Base-by-base conservation (phyloP, 2,113 vertebrate species). In the Dicerorhinus sumatrensis region DNA sequence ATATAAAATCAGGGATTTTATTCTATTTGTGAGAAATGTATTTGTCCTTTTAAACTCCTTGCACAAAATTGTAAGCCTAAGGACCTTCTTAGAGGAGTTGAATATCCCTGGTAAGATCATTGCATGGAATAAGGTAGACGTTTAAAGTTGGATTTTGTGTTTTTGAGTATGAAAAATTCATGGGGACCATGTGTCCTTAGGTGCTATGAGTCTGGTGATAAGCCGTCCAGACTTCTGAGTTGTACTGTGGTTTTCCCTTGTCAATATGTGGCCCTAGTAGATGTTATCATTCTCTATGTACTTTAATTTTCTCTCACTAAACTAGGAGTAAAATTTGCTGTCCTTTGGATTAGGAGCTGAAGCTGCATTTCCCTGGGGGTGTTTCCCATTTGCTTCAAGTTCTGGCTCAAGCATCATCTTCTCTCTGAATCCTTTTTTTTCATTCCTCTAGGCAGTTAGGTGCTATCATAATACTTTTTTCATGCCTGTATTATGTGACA, bases 221-320 rank as follows among this genome's bases (percentile, higher is more conserved):
- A 62, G 75, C 65, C 56, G 33, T 84, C 29, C 65, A 54, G 14
- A 25, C 90, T 90, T 88, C n/a, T 93, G 51, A 96, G 85, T 46
- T 54, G 42, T 62, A 70, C 63, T 95, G 46, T 95, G 23, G 79
- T 96, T 96, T 90, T 93, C n/a, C 76, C 29, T 82, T 91, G 63
- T 94, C 29, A 65, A 1, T 62, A 18, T 72, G 56, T 93, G 56
- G 16, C 31, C 42, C 69, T 70, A 33, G 20, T 67, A 83, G 29
- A 11, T 83, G 14, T 69, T 60, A 89, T 20, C 56, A 62, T 93
- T 94, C 72, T 73, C 13, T 89, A 29, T 63, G 5, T 81, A 27
- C 92, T 91, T 83, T 89, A 76, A 70, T 79, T 96, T 94, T 94
- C 48, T 89, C 31, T 96, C n/a, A 70, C 42, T 91, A 75, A 93